These are phyloP conservation scores for Leuciscus waleckii DNA, from an alignment of 2,797 vertebrate species.

Conservation along the genomic window DNA sequence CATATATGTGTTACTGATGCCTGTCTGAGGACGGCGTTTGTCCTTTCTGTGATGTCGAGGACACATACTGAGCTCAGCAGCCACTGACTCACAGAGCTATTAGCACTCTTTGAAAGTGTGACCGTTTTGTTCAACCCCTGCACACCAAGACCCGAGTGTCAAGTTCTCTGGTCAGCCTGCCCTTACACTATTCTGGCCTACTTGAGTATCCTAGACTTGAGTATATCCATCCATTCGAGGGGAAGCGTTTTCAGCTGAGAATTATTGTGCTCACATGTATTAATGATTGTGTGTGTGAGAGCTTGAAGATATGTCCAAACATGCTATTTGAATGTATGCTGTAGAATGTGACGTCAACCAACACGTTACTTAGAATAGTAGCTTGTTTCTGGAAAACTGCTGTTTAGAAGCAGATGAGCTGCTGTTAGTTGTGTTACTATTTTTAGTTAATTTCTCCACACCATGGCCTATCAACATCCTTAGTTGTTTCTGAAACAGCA, in stretches of 20 bases:
- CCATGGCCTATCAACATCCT: background rate
- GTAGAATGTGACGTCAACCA: background rate
- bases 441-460: background rate
- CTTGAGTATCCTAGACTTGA: constrained; percentile 12
- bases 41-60: constrained; percentile 28
- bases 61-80: constrained; percentile 6
- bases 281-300: background rate
- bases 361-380: background rate
- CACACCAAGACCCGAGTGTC: constrained; percentile 11
- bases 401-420: background rate
- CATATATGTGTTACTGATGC: constrained; percentile 2
- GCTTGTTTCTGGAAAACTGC: background rate
- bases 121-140: constrained; percentile 9
- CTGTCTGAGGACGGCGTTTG: background rate
- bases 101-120: constrained; percentile 44
- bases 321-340: constrained; percentile 6
- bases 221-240: background rate
- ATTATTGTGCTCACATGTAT: constrained; percentile 25
- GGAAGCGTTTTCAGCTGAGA: constrained; percentile 2
- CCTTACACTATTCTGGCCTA: constrained; percentile 41
- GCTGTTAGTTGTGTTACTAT: background rate
- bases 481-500: background rate
- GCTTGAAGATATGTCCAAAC: background rate
- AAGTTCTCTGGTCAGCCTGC: constrained; percentile 25
- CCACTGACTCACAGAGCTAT: constrained; percentile 26